Evolutionary conservation across 2,888 invertebrate genomes (phyloP).

Genomic region (Pseudolycoriella hygida): DNA sequence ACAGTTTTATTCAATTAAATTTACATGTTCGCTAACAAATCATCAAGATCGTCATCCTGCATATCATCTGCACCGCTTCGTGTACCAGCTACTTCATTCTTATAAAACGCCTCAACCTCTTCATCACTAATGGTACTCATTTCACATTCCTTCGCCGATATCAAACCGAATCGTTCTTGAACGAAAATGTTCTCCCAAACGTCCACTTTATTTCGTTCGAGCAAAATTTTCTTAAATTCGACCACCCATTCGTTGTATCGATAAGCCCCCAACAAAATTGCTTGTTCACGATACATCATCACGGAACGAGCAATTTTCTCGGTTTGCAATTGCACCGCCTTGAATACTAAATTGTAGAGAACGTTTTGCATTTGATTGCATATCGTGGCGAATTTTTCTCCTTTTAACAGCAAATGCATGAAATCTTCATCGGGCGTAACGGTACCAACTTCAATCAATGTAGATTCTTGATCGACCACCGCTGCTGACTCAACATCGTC

Average conservation of each 20-base stretch:
- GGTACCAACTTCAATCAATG: conserved; percentile 33
- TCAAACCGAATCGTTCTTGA: conserved; percentile 8
- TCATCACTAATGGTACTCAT: conserved; percentile 6
- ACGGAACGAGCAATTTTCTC: conserved; percentile 19
- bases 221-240: conserved; percentile 6
- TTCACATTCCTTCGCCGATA: conserved; percentile 5
- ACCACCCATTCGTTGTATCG: conserved; percentile 8
- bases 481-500: neutral
- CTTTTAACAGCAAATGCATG: conserved; percentile 27
- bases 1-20: too few relatives aligned
- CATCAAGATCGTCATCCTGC: neutral
- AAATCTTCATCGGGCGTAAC: conserved; percentile 44
- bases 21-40: neutral
- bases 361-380: conserved; percentile 21
- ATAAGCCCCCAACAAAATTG: conserved; percentile 6
- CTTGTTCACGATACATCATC: conserved; percentile 16
- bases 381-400: conserved; percentile 20
- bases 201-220: conserved; percentile 5
- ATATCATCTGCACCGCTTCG: neutral
- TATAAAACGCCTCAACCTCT: conserved; percentile 6
- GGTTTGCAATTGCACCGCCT: conserved; percentile 16
- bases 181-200: conserved; percentile 6
- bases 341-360: conserved; percentile 18
- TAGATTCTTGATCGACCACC: neutral
- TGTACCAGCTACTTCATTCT: neutral